These are phyloP conservation scores for Drosophila guanche DNA, from an alignment of 1,140 invertebrate genomes.

Conservation along the genomic window DNA sequence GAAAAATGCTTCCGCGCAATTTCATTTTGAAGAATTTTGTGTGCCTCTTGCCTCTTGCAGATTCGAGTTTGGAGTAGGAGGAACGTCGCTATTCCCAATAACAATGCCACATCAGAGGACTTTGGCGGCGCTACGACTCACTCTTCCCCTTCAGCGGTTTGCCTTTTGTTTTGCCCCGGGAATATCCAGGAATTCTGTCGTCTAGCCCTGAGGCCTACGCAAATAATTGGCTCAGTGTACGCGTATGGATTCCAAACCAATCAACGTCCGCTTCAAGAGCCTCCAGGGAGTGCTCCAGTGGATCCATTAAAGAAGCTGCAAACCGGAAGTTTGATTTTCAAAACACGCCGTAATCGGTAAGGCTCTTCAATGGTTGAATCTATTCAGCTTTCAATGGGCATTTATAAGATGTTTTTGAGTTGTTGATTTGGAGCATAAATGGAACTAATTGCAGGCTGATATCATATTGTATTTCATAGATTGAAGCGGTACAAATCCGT, in stretches of 20 bases:
- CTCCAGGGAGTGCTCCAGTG: conserved; percentile 27
- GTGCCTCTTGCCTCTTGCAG: background rate
- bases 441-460: background rate
- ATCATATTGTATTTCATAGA: no score
- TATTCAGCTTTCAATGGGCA: conserved; percentile 1
- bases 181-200: conserved; percentile 18
- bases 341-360: conserved; percentile 10
- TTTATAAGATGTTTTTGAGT: background rate
- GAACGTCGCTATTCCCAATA: conserved; percentile 60
- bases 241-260: conserved; percentile 35
- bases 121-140: conserved; percentile 6
- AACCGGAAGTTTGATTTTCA: conserved; percentile 25
- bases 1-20: conserved; percentile 74
- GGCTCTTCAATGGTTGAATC: conserved; percentile 1
- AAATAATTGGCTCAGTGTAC: conserved; percentile 41
- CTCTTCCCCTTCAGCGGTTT: background rate
- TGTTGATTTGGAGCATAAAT: background rate
- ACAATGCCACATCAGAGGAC: conserved; percentile 69
- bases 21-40: conserved; percentile 55
- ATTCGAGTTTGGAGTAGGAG: conserved; percentile 32
- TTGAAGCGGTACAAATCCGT: no score
- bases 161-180: conserved; percentile 27
- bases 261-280: conserved; percentile 36
- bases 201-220: conserved; percentile 34
- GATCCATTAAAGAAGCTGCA: conserved; percentile 28